phyloP scores from a whole-genome alignment of 2,888 invertebrate genomes.

The Eristalinus sepulchralis region DNA sequence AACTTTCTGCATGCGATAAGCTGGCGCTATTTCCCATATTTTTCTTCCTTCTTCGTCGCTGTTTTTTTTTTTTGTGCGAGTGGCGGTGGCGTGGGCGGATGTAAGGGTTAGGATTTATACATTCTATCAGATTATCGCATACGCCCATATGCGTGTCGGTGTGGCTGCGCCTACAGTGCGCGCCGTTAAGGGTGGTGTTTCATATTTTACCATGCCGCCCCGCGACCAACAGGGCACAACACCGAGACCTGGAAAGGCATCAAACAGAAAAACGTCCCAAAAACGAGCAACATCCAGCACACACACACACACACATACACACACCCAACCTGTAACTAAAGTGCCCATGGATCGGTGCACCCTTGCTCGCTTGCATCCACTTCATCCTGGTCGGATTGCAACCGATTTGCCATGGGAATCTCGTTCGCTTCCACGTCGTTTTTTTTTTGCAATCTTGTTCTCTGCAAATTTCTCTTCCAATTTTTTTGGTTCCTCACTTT shows the following conservation, averaged over 20 bases:
- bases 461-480: not conserved
- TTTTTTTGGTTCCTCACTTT: not conserved
- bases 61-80: not conserved
- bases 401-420: constrained; percentile 15
- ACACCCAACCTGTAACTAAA: constrained; percentile 6
- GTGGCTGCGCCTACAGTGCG: not conserved
- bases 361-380: not conserved
- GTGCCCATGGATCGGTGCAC: constrained; percentile 11
- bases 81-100: not conserved
- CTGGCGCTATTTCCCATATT: constrained; percentile 32
- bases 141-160: constrained; percentile 38
- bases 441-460: not conserved
- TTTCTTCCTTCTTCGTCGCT: not conserved
- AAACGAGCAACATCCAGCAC: not conserved
- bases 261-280: constrained; percentile 16
- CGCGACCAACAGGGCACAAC: not conserved
- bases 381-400: constrained; percentile 7
- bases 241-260: constrained; percentile 40
- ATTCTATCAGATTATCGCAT: constrained; percentile 66
- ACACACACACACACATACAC: too few species aligned
- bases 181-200: not conserved
- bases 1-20: constrained; percentile 65
- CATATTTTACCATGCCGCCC: constrained; percentile 27
- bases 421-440: not conserved
- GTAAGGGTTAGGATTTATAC: constrained; percentile 57